Percentiles rank a stretch among this genome's conserved stretches.
These are phyloP conservation scores for Zosterops lateralis DNA, from an alignment of 2,113 vertebrate species.

Conservation along the genomic window DNA sequence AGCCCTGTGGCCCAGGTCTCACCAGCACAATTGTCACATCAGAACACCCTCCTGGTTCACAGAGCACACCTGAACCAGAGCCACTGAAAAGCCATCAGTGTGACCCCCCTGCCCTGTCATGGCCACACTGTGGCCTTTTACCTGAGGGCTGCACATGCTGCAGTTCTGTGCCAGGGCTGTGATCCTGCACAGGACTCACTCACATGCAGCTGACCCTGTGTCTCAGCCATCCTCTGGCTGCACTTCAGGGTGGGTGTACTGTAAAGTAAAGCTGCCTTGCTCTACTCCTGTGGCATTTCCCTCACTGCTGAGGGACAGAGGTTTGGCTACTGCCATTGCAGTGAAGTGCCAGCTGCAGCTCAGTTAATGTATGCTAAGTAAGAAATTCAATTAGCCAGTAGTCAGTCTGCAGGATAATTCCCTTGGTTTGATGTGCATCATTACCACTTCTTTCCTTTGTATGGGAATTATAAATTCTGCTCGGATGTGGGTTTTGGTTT, in stretches of 20 bases:
- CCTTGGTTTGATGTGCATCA: background rate
- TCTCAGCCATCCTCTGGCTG: background rate
- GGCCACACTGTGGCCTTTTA: background rate
- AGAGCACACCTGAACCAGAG: background rate
- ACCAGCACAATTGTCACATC: background rate
- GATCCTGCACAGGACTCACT: background rate
- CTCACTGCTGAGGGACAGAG: background rate
- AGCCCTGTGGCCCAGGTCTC: background rate
- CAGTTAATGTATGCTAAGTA: slow-evolving; percentile 14
- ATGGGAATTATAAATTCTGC: background rate
- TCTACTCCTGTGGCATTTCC: background rate
- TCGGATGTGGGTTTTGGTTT: background rate
- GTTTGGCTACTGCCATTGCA: background rate
- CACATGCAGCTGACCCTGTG: fast-evolving
- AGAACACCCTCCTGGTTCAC: background rate
- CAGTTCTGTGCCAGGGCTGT: background rate
- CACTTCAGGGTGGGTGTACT: fast-evolving
- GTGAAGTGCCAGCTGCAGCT: background rate
- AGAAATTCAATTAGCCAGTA: slow-evolving; percentile 39
- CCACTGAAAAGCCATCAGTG: background rate
- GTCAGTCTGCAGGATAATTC: slow-evolving; percentile 14
- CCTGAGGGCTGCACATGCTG: background rate
- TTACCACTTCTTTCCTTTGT: slow-evolving; percentile 15
- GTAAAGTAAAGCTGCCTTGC: background rate
- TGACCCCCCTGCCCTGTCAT: background rate